These are phyloP conservation scores for Oryctes rhinoceros DNA, from an alignment of 1,140 invertebrate genomes.

Conservation along the genomic window DNA sequence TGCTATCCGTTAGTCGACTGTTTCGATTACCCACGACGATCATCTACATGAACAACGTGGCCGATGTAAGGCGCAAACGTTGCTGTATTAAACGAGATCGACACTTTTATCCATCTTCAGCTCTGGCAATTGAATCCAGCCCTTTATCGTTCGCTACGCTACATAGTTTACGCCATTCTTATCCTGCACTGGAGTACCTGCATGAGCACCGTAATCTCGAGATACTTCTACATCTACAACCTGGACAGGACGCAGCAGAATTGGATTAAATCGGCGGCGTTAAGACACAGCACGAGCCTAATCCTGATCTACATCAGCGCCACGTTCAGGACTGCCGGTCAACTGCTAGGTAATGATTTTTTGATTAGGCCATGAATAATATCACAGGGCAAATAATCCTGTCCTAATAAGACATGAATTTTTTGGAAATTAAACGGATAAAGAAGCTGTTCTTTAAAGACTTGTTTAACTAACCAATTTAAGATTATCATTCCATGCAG, in stretches of 20 bases:
- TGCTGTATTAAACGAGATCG: neutral
- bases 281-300: neutral
- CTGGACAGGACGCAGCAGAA: slow-evolving; percentile 15
- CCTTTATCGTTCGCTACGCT: slow-evolving; percentile 10
- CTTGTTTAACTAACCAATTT: no score
- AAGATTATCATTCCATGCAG: no score
- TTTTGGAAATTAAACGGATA: no score
- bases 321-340: slow-evolving; percentile 1
- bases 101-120: neutral
- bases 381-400: no score
- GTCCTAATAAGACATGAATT: no score
- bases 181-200: slow-evolving; percentile 32
- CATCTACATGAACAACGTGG: slow-evolving; percentile 17
- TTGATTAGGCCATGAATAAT: no score
- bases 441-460: no score
- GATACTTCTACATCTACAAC: slow-evolving; percentile 16
- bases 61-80: neutral
- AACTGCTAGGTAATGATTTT: slow-evolving; percentile 9
- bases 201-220: neutral
- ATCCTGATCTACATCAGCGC: neutral
- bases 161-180: neutral
- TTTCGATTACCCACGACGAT: slow-evolving; percentile 29
- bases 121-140: slow-evolving; percentile 15
- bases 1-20: slow-evolving; percentile 2
- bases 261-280: neutral